Conservation (phyloP, 1,140 invertebrate species). For the Papilio dardanus region DNA sequence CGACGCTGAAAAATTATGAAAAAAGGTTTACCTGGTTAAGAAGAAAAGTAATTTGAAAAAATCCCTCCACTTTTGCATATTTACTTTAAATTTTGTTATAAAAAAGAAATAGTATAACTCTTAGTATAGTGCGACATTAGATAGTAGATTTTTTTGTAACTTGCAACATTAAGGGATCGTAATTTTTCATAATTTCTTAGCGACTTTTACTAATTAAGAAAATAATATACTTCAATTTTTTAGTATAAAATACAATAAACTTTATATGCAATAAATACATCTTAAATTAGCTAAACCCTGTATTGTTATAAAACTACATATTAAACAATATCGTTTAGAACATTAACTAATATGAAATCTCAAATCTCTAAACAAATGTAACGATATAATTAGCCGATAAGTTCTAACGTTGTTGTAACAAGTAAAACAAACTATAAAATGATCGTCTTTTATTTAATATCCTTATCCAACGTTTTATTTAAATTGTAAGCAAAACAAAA, state of each 20-base stretch:
- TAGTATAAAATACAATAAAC: background rate
- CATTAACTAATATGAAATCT: background rate
- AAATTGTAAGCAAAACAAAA: too few relatives aligned
- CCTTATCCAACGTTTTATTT: too few relatives aligned
- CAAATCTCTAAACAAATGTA: background rate
- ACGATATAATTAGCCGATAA: background rate
- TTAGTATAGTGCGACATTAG: too few relatives aligned
- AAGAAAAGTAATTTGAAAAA: background rate
- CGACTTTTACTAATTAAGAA: background rate
- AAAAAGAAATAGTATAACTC: too few relatives aligned
- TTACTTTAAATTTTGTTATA: too few relatives aligned
- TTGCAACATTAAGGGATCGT: too few relatives aligned
- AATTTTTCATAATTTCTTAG: background rate
- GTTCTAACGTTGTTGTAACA: background rate
- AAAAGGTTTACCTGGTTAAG: background rate
- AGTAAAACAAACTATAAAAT: background rate
- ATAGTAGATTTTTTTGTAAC: too few relatives aligned
- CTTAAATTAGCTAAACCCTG: too few relatives aligned
- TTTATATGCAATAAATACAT: too few relatives aligned
- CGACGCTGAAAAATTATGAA: background rate
- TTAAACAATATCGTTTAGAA: too few relatives aligned
- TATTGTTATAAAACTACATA: too few relatives aligned
- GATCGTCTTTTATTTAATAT: background rate
- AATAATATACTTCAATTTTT: background rate
- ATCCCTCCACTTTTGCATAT: too few relatives aligned